Base-by-base conservation (phyloP, 2,888 invertebrate species). In the Drosophila fungiperda region DNA sequence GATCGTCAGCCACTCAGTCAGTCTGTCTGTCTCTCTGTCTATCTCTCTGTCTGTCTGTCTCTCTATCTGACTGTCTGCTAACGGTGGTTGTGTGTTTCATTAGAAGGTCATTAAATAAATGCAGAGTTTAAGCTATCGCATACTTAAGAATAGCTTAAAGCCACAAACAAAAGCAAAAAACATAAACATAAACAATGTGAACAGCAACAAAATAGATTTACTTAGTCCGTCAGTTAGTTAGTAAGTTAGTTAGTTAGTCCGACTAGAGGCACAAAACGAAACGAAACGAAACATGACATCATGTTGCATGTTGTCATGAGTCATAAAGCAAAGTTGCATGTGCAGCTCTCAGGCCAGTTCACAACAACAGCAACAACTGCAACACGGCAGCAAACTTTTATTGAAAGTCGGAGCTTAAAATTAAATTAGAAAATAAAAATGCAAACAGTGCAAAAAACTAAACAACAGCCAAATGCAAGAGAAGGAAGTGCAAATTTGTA, bases 231-330 rank as follows among this genome's bases (percentile, higher is more conserved):
- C 57, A 77, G 75, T 73, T 48, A 73, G 66, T 71, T 52, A 65
- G 72, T 75, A 35, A 69, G 73, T 74, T 59, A 52, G 69, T 71
- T 60, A 69, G 80, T 76, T 58, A 58, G 61, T 62, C 57, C 59
- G 57, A 69, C 78, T 62, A 60, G 57, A 62, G 66, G 68, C 67
- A 82, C 72, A 80, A 69, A 82, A 77, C 67, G 71, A 80, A 83
- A 69, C 61, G 54, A 61, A 80, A 71, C 71, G 76, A 73, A 89
- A 90, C 57, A 79, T 80, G 55, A 55, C 87, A 79, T 80, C 85
- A 84, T 80, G 88, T 87, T 87, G 87, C 87, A 90, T 87, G 87
- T 87, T 90, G 90, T 90, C 90, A 87, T 87, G 87, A 90, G 88
- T 88, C 90, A 87, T 87, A 87, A 87, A 87, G 83, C 90, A 89